Base-by-base conservation (phyloP, 2,113 vertebrate genomes). In the Callithrix jacchus region DNA sequence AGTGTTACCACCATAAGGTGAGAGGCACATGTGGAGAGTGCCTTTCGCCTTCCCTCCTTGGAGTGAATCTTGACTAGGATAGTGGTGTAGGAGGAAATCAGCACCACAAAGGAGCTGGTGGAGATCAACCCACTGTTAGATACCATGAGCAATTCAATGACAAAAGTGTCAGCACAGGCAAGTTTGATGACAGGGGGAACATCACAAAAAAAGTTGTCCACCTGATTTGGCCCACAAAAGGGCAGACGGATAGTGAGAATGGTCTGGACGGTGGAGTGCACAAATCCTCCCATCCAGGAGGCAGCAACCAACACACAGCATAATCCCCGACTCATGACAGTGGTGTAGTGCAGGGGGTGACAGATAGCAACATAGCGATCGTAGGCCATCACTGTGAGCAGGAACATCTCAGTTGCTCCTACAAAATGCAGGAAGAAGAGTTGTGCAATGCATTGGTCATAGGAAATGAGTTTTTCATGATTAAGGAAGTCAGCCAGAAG, bases 181-280 rank as follows among this genome's bases (percentile, higher is more conserved):
- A 98, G 94, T 89, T 89, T 97, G 87, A 97, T 96, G 52, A 98
- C 54, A n/a, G 92, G 96, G 7, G 95, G 94, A 3, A 97, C 87
- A 89, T 98, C 97, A 66, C 97, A 98, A 45, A 97, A 98, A 83
- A 98, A 97, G 54, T 97, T 98, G 49, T 97, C 97, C 30, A 97
- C 73, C 12, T 89, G 49, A 25, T 98, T 98, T 71, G 97, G 97
- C 7, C 98, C 97, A 93, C 98, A 98, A 37, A 97, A 98, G 4
- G 96, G 93, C 2, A 98, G 83, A 30, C 3, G 84, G 47, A 82
- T 37, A 17, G 95, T 95, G 21, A 97, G 91, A 42, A 91, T 66
- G 3, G 92, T 87, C 71, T 98, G 98, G n/a, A 98, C 96, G 37
- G 87, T 85, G 25, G 97, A 97, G 20, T 97, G 97, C 14, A 97